Evolutionary conservation across 2,888 invertebrate species (phyloP), one percentile per base, ranked within the genome.

Genomic region (Julus scandinavius): DNA sequence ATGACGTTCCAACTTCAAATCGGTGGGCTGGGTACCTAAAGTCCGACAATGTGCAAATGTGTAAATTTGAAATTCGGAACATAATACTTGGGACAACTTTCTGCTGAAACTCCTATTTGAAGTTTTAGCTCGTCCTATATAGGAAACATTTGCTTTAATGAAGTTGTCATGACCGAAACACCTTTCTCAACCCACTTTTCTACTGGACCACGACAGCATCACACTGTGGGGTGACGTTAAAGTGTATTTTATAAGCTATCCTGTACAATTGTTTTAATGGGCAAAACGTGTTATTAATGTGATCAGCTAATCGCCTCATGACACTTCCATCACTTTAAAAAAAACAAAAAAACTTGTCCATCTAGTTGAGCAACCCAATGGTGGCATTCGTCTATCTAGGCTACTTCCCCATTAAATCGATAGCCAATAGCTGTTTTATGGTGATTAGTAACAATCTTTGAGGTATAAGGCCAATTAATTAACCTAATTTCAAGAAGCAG

Each of bases 111-210:
- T 45, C 45, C 45, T 45, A 7, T 45, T 1, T 45, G 45, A 45
- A 45, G 29, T 29, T 29, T 29, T 29, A 29, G 29, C 29, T 29
- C 54, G 17, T 4, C 54, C 54, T 54, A 45, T 45, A 45, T 45
- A 45, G 45, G 45, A 63, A 5, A 72, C 72, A 29, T 72, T 72
- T 7, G n/a, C 20, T 63, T 63, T 63, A 29, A 72, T 72, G 29
- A 72, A 72, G 72, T 72, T 72, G 72, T 72, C 72, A 72, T 72
- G 72, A 72, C 72, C 72, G 72, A 72, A 72, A 72, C 72, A 72
- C 72, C 72, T 72, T 72, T 29, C 13, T 72, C 72, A 72, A 72
- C 72, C 72, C 72, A 72, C 72, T 29, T 72, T 72, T 72, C 72
- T 72, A 72, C 72, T 72, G 72, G 72, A 72, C 72, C 72, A 72